phyloP scores from a whole-genome alignment of 2,113 vertebrate species.

The Aspidoscelis tigris region DNA sequence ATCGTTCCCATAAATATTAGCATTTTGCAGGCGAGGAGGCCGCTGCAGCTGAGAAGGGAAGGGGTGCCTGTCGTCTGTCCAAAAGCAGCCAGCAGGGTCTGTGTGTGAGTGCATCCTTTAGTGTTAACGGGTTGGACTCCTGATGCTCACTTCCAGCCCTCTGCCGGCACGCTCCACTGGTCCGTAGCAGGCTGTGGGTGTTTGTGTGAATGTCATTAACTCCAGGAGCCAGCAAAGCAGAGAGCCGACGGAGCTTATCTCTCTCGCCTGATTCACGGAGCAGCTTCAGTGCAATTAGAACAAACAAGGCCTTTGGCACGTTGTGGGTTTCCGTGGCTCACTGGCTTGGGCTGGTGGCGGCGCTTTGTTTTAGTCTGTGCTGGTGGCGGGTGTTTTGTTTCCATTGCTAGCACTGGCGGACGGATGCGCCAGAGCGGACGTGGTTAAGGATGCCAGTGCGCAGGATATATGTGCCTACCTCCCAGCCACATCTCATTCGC shows the following conservation, averaged over 20 bases:
- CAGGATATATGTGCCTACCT: constrained; percentile 23
- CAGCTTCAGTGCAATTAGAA: constrained; percentile 65
- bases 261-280: constrained; percentile 60
- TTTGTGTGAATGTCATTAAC: constrained; percentile 67
- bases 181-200: constrained; percentile 49
- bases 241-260: constrained; percentile 64
- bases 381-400: too few relatives aligned
- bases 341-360: constrained; percentile 46
- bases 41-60: not conserved
- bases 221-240: constrained; percentile 54
- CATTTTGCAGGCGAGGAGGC: not conserved
- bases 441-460: too few relatives aligned
- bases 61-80: not conserved
- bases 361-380: constrained; percentile 47
- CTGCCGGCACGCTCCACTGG: constrained; percentile 19
- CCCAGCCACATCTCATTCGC: constrained; percentile 8
- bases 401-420: too few relatives aligned
- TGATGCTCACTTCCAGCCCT: not conserved
- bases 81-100: not conserved
- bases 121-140: not conserved
- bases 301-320: constrained; percentile 57
- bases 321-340: constrained; percentile 53
- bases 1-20: not conserved
- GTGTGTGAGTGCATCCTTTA: not conserved
- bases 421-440: too few relatives aligned